Base-by-base conservation (phyloP, 2,888 invertebrate genomes). In the Drosophila aldrichi region DNA sequence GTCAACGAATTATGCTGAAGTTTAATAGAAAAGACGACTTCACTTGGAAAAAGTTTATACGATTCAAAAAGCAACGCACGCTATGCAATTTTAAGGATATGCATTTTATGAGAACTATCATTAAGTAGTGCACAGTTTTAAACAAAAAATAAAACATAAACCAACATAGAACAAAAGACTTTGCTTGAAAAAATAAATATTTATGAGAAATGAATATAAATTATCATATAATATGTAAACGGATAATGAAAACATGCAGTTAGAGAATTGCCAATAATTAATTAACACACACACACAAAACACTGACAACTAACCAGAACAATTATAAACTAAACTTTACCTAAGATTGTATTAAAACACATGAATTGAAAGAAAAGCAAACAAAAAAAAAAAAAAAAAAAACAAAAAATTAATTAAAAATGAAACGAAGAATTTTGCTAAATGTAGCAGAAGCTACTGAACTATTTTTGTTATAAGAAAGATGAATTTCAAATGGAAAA, bases 1-100 rank as follows among this genome's bases (percentile, higher is more conserved):
- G 86, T 87, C 86, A 87, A 89, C 90, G 90, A 89, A 85, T 74
- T 77, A 88, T 75, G 75, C 83, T 89, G 86, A 89, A 89, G 88
- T 85, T 86, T 40, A 58, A 64, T 41, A 56, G 57, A 46, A 40
- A 79, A 59, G 36, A 57, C 41, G 40, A 62, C 61, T 77, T 65
- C 68, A 81, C 57, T 34, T 59, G 56, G 44, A 75, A 74, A 59
- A 51, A 22, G 40, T 56, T 32, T 58, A 10, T 9, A 36, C 25
- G 14, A 10, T n/a, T n/a, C 4, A 44, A 41, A 41, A 36, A 69
- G 34, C 55, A 40, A 41, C 43, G 73, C 81, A 81, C 88, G 71
- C 74, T 69, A 73, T 69, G 77, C 75, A 87, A 87, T 81, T 84
- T 84, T 72, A 81, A 84, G 34, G 64, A 62, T 51, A 60, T 57